phyloP scores from a whole-genome alignment of 2,113 vertebrate genomes.

The Crypturellus undulatus region DNA sequence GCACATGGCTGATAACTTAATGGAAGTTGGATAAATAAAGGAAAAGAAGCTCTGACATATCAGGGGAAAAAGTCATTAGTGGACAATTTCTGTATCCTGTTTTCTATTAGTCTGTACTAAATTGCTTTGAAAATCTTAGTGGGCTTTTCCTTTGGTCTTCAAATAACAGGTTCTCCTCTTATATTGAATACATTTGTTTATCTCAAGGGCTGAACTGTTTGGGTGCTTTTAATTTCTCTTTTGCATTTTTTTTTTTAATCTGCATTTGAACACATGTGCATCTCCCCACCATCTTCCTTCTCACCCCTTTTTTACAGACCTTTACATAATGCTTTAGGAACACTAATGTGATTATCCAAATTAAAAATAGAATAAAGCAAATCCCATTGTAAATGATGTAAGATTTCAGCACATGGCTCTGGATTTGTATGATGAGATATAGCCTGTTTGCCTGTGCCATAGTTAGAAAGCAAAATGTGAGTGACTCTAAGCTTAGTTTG shows the following conservation, averaged over 20 bases:
- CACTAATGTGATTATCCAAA: slow-evolving; percentile 14
- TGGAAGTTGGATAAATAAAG: slow-evolving; percentile 71
- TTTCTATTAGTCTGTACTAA: slow-evolving; percentile 66
- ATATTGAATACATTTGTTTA: slow-evolving; percentile 65
- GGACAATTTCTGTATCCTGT: slow-evolving; percentile 62
- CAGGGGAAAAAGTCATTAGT: slow-evolving; percentile 61
- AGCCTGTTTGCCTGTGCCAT: neutral
- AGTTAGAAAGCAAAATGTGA: neutral
- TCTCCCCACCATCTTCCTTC: neutral
- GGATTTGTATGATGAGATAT: neutral
- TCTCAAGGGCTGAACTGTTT: slow-evolving; percentile 60
- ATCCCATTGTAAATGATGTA: neutral
- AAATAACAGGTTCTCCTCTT: slow-evolving; percentile 13
- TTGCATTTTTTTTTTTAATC: slow-evolving; percentile 34
- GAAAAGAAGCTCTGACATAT: slow-evolving; percentile 57
- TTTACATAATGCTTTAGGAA: slow-evolving; percentile 10
- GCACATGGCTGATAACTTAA: slow-evolving; percentile 69
- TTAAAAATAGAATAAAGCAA: slow-evolving; percentile 1
- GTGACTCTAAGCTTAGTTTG: neutral
- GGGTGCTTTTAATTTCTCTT: slow-evolving; percentile 58
- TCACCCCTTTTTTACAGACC: neutral
- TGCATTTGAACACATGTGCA: slow-evolving; percentile 10
- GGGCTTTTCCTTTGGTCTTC: slow-evolving; percentile 65
- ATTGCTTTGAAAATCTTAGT: slow-evolving; percentile 68
- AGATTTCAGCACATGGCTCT: neutral